Evolutionary conservation across 2,888 invertebrate species (phyloP), one percentile per base, ranked within the genome.

Genomic region (Atrina japonica): DNA sequence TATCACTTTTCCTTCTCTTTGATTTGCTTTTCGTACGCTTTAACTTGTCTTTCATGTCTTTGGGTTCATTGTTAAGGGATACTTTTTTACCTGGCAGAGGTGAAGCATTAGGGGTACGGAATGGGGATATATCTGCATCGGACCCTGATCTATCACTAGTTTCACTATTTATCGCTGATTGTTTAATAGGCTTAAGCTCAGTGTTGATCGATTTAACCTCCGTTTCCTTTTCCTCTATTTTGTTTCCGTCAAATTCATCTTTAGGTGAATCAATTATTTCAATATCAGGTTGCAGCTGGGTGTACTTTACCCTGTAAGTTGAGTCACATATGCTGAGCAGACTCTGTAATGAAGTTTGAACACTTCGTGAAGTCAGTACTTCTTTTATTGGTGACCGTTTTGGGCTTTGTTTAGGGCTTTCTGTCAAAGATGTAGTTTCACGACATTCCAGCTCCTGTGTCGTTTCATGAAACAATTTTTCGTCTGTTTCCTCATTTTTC

Each of bases 321-420:
- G 14, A 7, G 25, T n/a, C 18, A n/a, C 35, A 14, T n/a, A 64
- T 41, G 16, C 55, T 53, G 1, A 45, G 27, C 9, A 55, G 35
- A 55, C 53, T 60, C 27, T 60, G 47, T 3, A 68, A 23, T 2
- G 68, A 68, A 2, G 68, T 68, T 47, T 68, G 68, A 21, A 68
- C 61, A 61, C 68, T 68, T 25, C 63, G 23, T 1, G 63, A 55
- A 47, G 53, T 55, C 23, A 58, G 50, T 1, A 9, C 40, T 18
- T 29, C 16, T 35, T 35, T 35, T 35, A 35, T 35, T 7, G 35
- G 35, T 7, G 35, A 35, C 5, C 35, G 35, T 35, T 35, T 35
- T 35, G 35, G 35, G 11, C 35, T 35, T 35, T 35, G 35, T 35
- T 35, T 35, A 35, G 35, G 35, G 11, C 35, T 35, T 35, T 35